Conservation (phyloP, 2,888 invertebrate species). For the Chorisops tibialis region DNA sequence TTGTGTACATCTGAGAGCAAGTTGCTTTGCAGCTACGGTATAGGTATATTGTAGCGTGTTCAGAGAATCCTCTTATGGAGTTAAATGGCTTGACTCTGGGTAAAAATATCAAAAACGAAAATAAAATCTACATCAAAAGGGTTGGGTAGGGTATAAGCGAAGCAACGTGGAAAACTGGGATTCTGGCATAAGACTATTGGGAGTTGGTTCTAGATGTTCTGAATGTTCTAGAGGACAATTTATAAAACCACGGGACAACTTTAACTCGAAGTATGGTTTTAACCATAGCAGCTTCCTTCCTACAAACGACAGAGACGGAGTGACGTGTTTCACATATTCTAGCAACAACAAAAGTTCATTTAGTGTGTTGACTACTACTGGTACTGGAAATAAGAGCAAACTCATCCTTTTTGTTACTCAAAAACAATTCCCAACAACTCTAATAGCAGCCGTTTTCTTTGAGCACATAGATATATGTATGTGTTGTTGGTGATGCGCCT, state of each 20-base stretch:
- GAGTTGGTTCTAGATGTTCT: not conserved
- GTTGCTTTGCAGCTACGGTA: no score
- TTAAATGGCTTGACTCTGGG: no score
- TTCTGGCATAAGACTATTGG: no score
- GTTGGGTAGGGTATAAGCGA: no score
- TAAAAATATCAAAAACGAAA: no score
- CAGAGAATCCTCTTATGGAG: no score
- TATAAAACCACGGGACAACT: conserved; percentile 27
- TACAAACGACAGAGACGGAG: not conserved
- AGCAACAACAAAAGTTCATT: not conserved
- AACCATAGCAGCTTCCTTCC: conserved; percentile 11
- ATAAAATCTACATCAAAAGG: no score
- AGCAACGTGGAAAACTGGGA: no score
- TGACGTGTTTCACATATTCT: not conserved
- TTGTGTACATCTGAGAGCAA: no score
- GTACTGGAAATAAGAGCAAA: not conserved
- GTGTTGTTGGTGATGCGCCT: not conserved
- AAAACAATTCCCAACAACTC: not conserved
- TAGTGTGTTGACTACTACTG: not conserved
- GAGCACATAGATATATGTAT: not conserved
- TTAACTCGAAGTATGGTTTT: conserved; percentile 27
- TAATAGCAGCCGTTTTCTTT: not conserved
- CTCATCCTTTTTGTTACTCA: not conserved
- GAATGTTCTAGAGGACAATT: conserved; percentile 22
- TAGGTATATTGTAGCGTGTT: no score